A percentile compares a stretch with the other conserved stretches of the same genome.
Evolutionary conservation across 2,888 invertebrate species (phyloP).

Genomic region (Drosophila pseudotalamancana): DNA sequence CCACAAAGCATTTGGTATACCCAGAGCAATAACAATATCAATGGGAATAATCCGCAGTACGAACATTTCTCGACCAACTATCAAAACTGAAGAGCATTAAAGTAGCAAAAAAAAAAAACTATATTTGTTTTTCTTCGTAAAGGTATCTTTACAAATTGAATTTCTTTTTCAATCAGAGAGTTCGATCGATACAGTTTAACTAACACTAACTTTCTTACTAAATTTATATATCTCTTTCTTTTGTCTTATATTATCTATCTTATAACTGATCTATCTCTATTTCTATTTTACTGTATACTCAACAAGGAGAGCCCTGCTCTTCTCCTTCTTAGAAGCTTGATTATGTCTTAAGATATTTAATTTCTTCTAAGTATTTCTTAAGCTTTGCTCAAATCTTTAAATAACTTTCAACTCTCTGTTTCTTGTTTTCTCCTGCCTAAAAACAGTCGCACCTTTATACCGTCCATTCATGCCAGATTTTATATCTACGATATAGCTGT

Average conservation of each 20-base stretch:
- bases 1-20: slow-evolving; percentile 63
- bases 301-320: no score
- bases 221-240: no score
- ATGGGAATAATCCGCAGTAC: slow-evolving; percentile 42
- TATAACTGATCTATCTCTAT: no score
- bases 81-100: slow-evolving; percentile 46
- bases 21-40: slow-evolving; percentile 39
- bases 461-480: neutral
- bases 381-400: neutral
- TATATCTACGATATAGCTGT: neutral
- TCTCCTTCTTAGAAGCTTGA: no score
- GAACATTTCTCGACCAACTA: slow-evolving; percentile 58
- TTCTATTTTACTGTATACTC: no score
- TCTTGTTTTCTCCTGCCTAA: neutral
- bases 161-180: no score
- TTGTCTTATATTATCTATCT: no score
- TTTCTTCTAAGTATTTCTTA: neutral
- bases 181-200: no score
- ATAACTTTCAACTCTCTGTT: neutral
- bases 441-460: neutral
- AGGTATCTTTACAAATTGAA: no score
- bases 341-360: neutral
- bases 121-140: no score
- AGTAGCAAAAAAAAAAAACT: neutral
- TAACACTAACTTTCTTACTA: no score